Percentiles rank a stretch among this genome's conserved stretches.
These are phyloP conservation scores for Mirounga angustirostris DNA, from an alignment of 2,113 vertebrate species.

Conservation along the genomic window DNA sequence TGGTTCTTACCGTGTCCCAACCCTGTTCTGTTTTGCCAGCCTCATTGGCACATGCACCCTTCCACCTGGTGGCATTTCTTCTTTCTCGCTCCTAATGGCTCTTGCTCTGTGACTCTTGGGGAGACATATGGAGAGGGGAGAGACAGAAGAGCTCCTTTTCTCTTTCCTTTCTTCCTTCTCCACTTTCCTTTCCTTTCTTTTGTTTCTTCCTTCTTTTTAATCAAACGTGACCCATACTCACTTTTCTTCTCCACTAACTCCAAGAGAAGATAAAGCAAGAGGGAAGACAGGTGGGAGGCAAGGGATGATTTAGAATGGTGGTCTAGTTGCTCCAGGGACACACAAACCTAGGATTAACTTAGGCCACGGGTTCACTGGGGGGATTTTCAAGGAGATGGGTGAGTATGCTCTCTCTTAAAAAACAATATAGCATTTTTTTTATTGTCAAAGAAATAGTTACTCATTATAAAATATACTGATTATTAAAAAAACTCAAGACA, in stretches of 20 bases:
- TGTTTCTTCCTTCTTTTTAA: neutral
- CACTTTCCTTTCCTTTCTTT: neutral
- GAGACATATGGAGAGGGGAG: neutral
- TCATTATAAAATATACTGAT: neutral
- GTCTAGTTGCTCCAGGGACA: neutral
- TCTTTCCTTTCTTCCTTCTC: neutral
- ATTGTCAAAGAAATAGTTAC: neutral
- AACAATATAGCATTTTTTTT: neutral
- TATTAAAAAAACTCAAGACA: neutral
- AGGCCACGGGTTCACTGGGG: neutral
- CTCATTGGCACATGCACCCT: neutral
- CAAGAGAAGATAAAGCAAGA: neutral
- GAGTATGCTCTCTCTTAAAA: neutral
- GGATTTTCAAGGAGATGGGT: neutral
- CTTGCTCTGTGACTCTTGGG: neutral
- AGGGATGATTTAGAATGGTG: neutral
- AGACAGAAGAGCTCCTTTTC: neutral
- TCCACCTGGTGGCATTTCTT: accelerated
- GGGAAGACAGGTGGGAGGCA: neutral
- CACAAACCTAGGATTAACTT: neutral
- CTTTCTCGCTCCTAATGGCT: neutral
- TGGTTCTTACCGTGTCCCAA: neutral
- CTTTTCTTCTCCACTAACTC: neutral
- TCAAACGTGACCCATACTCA: neutral
- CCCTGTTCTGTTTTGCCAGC: neutral